Percentiles rank a stretch among this genome's conserved stretches.
phyloP scores from a whole-genome alignment of 2,797 vertebrate species.

The Scomberomorus guttatus region DNA sequence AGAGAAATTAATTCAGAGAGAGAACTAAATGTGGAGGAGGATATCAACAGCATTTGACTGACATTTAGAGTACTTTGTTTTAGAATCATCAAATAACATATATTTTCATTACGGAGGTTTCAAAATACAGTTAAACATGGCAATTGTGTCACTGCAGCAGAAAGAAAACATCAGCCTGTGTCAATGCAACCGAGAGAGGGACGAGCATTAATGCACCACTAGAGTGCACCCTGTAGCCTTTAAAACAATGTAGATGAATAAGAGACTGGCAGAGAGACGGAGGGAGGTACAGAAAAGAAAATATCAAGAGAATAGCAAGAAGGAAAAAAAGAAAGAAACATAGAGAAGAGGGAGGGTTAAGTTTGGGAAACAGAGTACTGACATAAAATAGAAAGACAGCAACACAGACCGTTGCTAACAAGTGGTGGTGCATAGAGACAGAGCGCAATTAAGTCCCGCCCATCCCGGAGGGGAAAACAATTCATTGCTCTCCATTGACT shows the following conservation, averaged over 20 bases:
- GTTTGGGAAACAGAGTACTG: slow-evolving; percentile 13
- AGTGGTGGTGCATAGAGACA: neutral
- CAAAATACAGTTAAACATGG: slow-evolving; percentile 13
- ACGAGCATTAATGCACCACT: slow-evolving; percentile 61
- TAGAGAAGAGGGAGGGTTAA: neutral
- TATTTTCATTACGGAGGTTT: slow-evolving; percentile 2
- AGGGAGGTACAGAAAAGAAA: neutral
- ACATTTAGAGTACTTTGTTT: neutral
- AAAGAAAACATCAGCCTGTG: slow-evolving; percentile 26
- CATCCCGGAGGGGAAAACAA: neutral
- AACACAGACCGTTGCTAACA: slow-evolving; percentile 22
- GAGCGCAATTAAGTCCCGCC: no score
- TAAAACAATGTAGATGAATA: slow-evolving; percentile 35
- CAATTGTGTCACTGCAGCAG: slow-evolving; percentile 21
- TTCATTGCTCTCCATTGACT: no score
- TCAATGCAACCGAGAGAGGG: slow-evolving; percentile 38
- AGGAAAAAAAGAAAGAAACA: neutral
- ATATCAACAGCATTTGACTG: neutral
- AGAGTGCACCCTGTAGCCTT: slow-evolving; percentile 76
- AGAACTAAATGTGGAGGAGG: neutral
- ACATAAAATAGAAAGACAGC: slow-evolving; percentile 22
- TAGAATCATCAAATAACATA: neutral
- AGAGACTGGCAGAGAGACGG: slow-evolving; percentile 15
- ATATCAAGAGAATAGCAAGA: slow-evolving; percentile 19
- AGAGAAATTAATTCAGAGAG: neutral